phyloP scores from a whole-genome alignment of 2,888 invertebrate species.

The Tachina grossa region DNA sequence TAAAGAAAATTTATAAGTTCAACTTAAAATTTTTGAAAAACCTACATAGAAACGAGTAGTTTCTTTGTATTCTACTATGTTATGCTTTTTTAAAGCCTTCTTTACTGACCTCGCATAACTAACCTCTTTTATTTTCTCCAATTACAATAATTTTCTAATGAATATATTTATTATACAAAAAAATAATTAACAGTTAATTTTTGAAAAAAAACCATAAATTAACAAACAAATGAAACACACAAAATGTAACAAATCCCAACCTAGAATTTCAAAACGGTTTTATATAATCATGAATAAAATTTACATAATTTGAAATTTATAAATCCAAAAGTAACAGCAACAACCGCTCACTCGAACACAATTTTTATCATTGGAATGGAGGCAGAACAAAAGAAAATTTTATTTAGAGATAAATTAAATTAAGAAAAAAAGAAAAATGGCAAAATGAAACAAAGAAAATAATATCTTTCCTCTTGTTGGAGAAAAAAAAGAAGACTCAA shows the following conservation, averaged over 20 bases:
- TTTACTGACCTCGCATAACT: neutral
- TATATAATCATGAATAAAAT: conserved; percentile 25
- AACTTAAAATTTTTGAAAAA: no score
- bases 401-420: neutral
- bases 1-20: no score
- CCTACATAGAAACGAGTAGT: no score
- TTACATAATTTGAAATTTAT: conserved; percentile 36
- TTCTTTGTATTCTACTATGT: no score
- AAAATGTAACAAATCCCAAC: neutral
- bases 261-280: neutral
- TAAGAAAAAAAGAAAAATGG: no score
- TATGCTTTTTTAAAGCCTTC: no score
- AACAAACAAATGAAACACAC: neutral
- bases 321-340: neutral
- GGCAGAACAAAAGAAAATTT: conserved; percentile 30
- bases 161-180: neutral
- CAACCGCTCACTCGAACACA: neutral
- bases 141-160: neutral
- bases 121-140: neutral
- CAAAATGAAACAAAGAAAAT: conserved; percentile 16
- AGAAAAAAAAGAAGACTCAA: neutral
- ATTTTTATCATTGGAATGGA: conserved; percentile 1
- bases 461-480: conserved; percentile 1
- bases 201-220: conserved; percentile 19
- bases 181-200: conserved; percentile 33